Conservation (phyloP, 1,140 invertebrate species). For the Maniola jurtina region DNA sequence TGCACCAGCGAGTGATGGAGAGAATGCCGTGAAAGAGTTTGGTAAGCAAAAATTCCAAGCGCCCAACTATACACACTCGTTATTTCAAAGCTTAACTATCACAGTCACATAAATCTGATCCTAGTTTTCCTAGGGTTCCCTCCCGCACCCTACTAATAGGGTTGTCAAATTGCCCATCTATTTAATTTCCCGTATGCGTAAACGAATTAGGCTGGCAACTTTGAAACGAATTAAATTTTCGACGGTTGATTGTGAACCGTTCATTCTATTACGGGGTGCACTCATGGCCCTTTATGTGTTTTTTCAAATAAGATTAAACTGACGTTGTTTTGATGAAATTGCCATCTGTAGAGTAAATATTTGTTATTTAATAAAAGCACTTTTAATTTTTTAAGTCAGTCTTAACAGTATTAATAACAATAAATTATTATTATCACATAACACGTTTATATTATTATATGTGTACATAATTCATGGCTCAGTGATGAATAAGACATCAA, state of each 20-base stretch:
- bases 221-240: slow-evolving; percentile 72
- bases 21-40: too few relatives aligned
- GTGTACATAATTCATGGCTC: too few relatives aligned
- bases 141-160: slow-evolving; percentile 56
- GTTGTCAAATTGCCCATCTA: slow-evolving; percentile 74
- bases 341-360: background rate
- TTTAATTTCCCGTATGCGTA: slow-evolving; percentile 76
- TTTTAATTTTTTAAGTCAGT: too few relatives aligned
- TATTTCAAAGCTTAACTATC: slow-evolving; percentile 19
- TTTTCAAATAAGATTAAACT: slow-evolving; percentile 42
- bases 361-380: too few relatives aligned
- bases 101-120: slow-evolving; percentile 53
- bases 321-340: slow-evolving; percentile 21
- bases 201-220: slow-evolving; percentile 76
- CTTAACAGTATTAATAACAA: too few relatives aligned
- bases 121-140: slow-evolving; percentile 52
- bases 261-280: slow-evolving; percentile 47
- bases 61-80: background rate
- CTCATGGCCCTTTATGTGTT: slow-evolving; percentile 36
- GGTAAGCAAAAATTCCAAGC: too few relatives aligned
- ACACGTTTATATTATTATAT: too few relatives aligned
- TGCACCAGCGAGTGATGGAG: too few relatives aligned
- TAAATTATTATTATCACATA: too few relatives aligned
- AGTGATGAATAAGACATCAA: too few relatives aligned
- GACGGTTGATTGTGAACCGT: slow-evolving; percentile 45